A percentile compares a stretch with the other conserved stretches of the same genome.
Conservation (phyloP, 1,140 invertebrate species). For the Ganaspis sp. region DNA sequence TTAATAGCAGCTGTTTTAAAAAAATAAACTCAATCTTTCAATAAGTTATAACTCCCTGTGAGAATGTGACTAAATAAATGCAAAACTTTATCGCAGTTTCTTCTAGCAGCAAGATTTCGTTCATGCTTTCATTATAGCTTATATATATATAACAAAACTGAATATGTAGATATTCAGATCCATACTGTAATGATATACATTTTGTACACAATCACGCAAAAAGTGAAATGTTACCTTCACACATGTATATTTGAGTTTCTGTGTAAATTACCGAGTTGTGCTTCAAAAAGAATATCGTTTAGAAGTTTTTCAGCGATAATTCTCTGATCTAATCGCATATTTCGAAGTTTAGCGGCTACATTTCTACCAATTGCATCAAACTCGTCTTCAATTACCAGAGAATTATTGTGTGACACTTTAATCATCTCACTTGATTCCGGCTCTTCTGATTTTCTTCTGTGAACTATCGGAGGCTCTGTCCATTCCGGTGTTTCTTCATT, state of each 20-base stretch:
- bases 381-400: constrained; percentile 68
- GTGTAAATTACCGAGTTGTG: constrained; percentile 72
- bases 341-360: constrained; percentile 72
- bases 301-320: constrained; percentile 74
- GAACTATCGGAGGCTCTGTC: constrained; percentile 60
- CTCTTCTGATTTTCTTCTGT: constrained; percentile 65
- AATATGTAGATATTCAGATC: neutral
- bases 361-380: constrained; percentile 73
- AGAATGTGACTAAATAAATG: constrained; percentile 10
- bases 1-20: neutral
- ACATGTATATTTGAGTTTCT: constrained; percentile 72
- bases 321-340: constrained; percentile 73
- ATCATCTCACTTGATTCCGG: constrained; percentile 60
- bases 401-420: constrained; percentile 66
- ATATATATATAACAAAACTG: neutral
- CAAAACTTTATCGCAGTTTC: neutral
- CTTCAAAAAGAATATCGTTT: constrained; percentile 74
- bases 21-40: neutral
- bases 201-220: constrained; percentile 12
- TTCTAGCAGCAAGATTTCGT: neutral
- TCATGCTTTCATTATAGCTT: neutral
- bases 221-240: constrained; percentile 47
- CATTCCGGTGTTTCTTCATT: constrained; percentile 65
- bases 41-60: neutral
- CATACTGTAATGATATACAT: neutral